These are phyloP conservation scores for Boloria euphrosyne DNA, from an alignment of 2,888 invertebrate species.

Conservation along the genomic window DNA sequence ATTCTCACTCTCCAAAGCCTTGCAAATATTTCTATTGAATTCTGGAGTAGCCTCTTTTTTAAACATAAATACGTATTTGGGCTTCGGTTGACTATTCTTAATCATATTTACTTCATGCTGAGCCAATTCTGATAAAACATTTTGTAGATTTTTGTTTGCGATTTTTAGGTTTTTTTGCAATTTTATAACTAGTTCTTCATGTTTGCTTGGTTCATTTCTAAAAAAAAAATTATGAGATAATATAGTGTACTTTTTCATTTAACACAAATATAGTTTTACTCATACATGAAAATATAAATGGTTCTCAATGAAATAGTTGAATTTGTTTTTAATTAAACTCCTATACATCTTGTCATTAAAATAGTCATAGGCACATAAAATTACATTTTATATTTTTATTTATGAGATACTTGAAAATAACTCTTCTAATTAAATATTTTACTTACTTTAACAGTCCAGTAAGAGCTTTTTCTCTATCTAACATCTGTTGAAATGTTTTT, in stretches of 20 bases:
- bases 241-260: not conserved
- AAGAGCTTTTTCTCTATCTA: slow-evolving; percentile 86
- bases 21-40: slow-evolving; percentile 87
- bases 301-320: too few relatives aligned
- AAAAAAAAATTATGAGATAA: slow-evolving; percentile 39
- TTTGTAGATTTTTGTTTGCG: slow-evolving; percentile 84
- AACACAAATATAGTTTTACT: too few relatives aligned
- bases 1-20: slow-evolving; percentile 82
- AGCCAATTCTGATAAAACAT: slow-evolving; percentile 86
- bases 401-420: not conserved
- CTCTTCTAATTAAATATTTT: not conserved
- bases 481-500: slow-evolving; percentile 82
- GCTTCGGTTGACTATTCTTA: slow-evolving; percentile 68
- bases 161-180: slow-evolving; percentile 86
- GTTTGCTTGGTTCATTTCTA: slow-evolving; percentile 87
- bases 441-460: slow-evolving; percentile 88
- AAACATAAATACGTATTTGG: slow-evolving; percentile 82
- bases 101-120: slow-evolving; percentile 85
- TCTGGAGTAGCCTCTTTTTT: slow-evolving; percentile 90
- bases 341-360: too few relatives aligned
- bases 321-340: too few relatives aligned
- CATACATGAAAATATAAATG: too few relatives aligned
- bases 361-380: too few relatives aligned
- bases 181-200: slow-evolving; percentile 88
- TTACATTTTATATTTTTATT: too few relatives aligned